A percentile compares a stretch with the other conserved stretches of the same genome.
phyloP scores from a whole-genome alignment of 2,797 vertebrate genomes.

The Molossus molossus region DNA sequence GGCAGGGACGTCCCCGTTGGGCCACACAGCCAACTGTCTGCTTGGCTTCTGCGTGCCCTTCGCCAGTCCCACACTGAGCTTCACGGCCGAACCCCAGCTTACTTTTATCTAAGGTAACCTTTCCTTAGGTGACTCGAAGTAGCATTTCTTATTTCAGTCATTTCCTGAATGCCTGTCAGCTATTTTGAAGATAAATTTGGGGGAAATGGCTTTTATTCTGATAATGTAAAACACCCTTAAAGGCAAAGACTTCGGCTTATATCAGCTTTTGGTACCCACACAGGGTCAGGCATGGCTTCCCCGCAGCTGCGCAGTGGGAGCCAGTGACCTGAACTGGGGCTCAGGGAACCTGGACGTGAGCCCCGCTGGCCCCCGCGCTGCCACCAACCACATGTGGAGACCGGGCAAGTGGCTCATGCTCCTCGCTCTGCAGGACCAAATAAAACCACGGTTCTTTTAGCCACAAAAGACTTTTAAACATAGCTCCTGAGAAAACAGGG shows the following conservation, averaged over 20 bases:
- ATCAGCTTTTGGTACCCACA: neutral
- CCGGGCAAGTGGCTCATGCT: fast-evolving
- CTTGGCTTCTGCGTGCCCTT: too few species aligned
- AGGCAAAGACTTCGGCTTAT: neutral
- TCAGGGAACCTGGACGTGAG: neutral
- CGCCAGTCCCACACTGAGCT: neutral
- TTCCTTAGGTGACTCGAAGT: neutral
- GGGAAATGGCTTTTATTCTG: neutral
- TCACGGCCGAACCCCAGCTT: neutral
- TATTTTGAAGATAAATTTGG: neutral
- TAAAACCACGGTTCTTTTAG: neutral
- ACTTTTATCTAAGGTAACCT: neutral
- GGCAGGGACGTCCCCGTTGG: neutral
- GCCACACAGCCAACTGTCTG: neutral
- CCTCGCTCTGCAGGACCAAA: neutral
- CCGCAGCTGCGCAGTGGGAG: fast-evolving
- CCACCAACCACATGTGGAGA: neutral
- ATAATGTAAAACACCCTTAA: neutral
- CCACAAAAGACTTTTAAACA: neutral
- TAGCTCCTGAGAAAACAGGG: neutral
- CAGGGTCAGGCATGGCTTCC: neutral
- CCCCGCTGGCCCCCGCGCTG: neutral
- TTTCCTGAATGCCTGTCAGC: neutral
- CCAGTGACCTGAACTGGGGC: neutral
- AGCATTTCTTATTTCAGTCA: neutral